Conservation (phyloP, 1,140 invertebrate species). For the Hesperophylax magnus region DNA sequence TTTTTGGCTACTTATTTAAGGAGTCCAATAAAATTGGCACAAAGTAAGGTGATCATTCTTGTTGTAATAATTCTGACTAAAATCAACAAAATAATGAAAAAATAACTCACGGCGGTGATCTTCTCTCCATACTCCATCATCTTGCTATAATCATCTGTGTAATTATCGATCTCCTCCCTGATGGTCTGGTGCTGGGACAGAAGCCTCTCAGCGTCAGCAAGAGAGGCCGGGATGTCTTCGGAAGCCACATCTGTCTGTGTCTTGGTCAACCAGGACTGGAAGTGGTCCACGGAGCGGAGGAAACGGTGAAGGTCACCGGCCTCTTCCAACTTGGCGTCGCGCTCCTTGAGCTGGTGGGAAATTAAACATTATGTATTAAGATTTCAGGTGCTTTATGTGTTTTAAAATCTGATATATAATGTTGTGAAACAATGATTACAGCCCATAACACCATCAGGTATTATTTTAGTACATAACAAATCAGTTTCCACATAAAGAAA, state of each 20-base stretch:
- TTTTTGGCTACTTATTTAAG: not conserved
- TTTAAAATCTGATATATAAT: too few species aligned
- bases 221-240: conserved; percentile 96
- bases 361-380: conserved; percentile 7
- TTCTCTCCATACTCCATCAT: conserved; percentile 99
- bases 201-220: conserved; percentile 97
- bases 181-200: conserved; percentile 97
- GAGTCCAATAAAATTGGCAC: not conserved
- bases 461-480: too few species aligned
- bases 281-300: conserved; percentile 98
- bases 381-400: too few species aligned
- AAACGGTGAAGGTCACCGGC: conserved; percentile 98
- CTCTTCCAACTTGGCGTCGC: conserved; percentile 98
- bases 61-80: too few species aligned
- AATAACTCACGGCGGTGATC: conserved; percentile 82
- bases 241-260: conserved; percentile 98
- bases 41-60: too few species aligned
- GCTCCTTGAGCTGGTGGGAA: conserved; percentile 85
- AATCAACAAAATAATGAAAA: not conserved
- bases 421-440: too few species aligned
- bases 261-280: conserved; percentile 99
- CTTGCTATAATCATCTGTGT: conserved; percentile 97
- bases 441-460: too few species aligned
- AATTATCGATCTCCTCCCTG: conserved; percentile 99
- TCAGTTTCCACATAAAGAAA: not conserved